Evolutionary conservation across 2,113 vertebrate species (phyloP).

Genomic region (Tupaia chinensis): DNA sequence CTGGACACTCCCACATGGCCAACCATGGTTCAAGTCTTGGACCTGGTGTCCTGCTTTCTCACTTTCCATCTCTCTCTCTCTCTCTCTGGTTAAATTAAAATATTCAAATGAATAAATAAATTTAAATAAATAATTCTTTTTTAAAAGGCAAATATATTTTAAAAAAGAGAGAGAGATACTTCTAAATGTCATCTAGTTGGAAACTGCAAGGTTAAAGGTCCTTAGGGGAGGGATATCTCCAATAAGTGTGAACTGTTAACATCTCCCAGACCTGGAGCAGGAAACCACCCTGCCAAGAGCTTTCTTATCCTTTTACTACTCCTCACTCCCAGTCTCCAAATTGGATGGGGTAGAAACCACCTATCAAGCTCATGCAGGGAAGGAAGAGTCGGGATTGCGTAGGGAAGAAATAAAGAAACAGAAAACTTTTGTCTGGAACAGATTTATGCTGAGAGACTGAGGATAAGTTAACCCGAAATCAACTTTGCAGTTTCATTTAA

Average conservation of each 20-base stretch:
- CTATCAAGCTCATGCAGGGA: not conserved
- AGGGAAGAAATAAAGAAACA: not conserved
- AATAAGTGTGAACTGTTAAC: fast-evolving
- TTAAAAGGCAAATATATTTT: too few relatives aligned
- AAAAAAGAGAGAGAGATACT: not conserved
- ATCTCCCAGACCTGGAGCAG: not conserved
- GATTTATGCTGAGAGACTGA: too few relatives aligned
- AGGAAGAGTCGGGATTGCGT: too few relatives aligned
- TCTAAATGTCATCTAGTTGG: not conserved
- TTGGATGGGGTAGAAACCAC: not conserved
- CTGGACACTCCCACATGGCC: too few relatives aligned
- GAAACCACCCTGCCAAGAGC: not conserved
- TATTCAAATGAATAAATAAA: too few relatives aligned
- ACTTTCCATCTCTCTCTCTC: too few relatives aligned
- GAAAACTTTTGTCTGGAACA: not conserved
- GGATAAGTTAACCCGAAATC: not conserved
- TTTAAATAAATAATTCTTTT: too few relatives aligned
- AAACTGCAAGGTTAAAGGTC: not conserved
- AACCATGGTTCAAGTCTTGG: too few relatives aligned
- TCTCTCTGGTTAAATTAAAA: too few relatives aligned
- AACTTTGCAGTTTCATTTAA: not conserved
- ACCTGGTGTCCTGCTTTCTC: too few relatives aligned
- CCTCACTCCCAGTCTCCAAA: not conserved
- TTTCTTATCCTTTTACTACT: not conserved
- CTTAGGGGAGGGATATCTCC: not conserved